Percentiles rank a stretch among this genome's conserved stretches.
phyloP scores from a whole-genome alignment of 2,888 invertebrate genomes.

The Nysson spinosus region DNA sequence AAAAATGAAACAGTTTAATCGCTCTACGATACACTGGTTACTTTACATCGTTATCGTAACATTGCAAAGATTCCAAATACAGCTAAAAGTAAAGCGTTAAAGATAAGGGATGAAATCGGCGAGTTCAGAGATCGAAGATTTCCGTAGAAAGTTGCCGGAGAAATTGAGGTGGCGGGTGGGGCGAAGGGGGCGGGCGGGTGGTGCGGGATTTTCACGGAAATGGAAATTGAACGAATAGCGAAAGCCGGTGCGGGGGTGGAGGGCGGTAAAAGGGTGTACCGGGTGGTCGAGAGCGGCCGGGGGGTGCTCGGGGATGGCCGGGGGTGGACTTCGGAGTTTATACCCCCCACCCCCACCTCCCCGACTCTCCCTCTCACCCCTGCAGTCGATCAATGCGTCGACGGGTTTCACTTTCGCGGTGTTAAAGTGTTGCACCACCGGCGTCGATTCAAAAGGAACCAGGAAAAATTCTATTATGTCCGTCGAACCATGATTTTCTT shows the following conservation, averaged over 20 bases:
- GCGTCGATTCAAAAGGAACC: conserved; percentile 41
- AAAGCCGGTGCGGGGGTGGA: conserved; percentile 51
- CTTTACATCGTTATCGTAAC: too few relatives aligned
- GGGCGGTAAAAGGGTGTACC: conserved; percentile 53
- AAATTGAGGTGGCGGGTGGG: conserved; percentile 47
- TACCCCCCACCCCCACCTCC: conserved; percentile 77
- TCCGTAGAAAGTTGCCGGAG: conserved; percentile 8
- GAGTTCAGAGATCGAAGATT: too few relatives aligned
- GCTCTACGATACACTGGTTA: too few relatives aligned
- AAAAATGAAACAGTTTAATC: too few relatives aligned
- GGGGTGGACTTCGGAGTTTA: conserved; percentile 68
- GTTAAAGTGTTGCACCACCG: conserved; percentile 73
- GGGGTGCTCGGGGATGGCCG: conserved; percentile 45
- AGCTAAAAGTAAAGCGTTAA: too few relatives aligned
- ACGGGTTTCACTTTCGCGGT: conserved; percentile 78
- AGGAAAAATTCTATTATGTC: conserved; percentile 22
- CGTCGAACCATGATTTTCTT: conserved; percentile 6
- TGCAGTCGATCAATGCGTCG: conserved; percentile 78
- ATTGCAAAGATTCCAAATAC: too few relatives aligned
- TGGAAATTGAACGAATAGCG: conserved; percentile 61
- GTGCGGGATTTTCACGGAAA: conserved; percentile 61
- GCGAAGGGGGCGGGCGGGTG: conserved; percentile 32
- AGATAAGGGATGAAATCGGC: conserved; percentile 2
- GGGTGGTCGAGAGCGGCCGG: conserved; percentile 50
- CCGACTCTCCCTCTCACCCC: conserved; percentile 66